phyloP scores from a whole-genome alignment of 1,140 invertebrate species.

The Leptinotarsa undecemlineata region DNA sequence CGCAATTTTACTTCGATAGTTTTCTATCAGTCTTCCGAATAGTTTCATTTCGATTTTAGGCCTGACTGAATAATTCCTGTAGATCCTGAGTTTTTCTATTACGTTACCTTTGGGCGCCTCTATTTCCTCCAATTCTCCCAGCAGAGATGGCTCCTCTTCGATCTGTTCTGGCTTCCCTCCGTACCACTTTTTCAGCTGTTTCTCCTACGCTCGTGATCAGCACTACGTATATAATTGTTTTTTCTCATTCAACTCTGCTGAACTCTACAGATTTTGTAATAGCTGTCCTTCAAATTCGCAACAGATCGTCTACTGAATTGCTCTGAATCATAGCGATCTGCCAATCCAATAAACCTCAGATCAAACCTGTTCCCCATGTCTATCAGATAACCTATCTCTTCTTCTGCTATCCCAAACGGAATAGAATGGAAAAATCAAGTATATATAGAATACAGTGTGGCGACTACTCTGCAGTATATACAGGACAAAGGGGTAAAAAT shows the following conservation, averaged over 20 bases:
- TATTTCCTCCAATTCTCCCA: slow-evolving; percentile 92
- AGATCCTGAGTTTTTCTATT: slow-evolving; percentile 98
- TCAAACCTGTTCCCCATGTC: slow-evolving; percentile 89
- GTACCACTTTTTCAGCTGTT: slow-evolving; percentile 91
- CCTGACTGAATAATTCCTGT: slow-evolving; percentile 94
- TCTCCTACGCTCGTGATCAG: slow-evolving; percentile 89
- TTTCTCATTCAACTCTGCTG: slow-evolving; percentile 67
- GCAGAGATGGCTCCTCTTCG: slow-evolving; percentile 92
- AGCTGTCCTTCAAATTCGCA: slow-evolving; percentile 94
- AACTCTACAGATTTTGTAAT: slow-evolving; percentile 71
- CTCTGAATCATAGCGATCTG: slow-evolving; percentile 85
- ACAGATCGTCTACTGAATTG: slow-evolving; percentile 76
- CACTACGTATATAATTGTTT: slow-evolving; percentile 87
- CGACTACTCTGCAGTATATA: no score
- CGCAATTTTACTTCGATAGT: no score
- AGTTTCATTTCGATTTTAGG: slow-evolving; percentile 65
- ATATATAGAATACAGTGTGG: no score
- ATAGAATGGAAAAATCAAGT: no score
- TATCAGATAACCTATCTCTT: slow-evolving; percentile 95
- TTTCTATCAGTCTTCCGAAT: slow-evolving; percentile 58
- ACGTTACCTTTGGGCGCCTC: slow-evolving; percentile 95
- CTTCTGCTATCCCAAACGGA: slow-evolving; percentile 63
- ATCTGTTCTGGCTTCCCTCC: slow-evolving; percentile 91
- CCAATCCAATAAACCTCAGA: slow-evolving; percentile 89
- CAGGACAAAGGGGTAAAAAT: no score